These are phyloP conservation scores for Anoplius nigerrimus DNA, from an alignment of 2,888 invertebrate species.

Conservation along the genomic window DNA sequence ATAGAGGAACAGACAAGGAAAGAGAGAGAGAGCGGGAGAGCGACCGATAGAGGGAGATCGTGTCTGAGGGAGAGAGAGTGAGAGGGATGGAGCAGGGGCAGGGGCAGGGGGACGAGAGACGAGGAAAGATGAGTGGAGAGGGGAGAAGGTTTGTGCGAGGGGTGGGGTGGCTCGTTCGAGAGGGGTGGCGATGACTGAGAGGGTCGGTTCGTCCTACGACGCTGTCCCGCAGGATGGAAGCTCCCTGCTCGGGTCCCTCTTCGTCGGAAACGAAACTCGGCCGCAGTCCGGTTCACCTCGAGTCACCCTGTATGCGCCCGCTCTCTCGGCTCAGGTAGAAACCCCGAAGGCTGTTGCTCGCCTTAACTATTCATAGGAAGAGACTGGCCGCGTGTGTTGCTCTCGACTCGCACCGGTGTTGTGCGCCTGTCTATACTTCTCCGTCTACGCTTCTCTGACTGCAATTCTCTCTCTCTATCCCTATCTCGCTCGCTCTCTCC, in stretches of 20 bases:
- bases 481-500: not conserved
- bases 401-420: not conserved
- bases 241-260: not conserved
- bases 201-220: constrained; percentile 57
- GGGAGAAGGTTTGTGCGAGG: constrained; percentile 23
- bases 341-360: constrained; percentile 25
- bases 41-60: constrained; percentile 48
- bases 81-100: constrained; percentile 5
- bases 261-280: not conserved
- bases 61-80: constrained; percentile 59
- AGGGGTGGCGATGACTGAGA: constrained; percentile 58
- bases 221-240: constrained; percentile 58
- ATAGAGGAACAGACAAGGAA: constrained; percentile 26
- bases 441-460: too few species aligned
- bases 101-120: constrained; percentile 30
- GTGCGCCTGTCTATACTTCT: too few species aligned
- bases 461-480: not conserved
- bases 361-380: constrained; percentile 6
- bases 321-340: constrained; percentile 43
- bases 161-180: constrained; percentile 37
- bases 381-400: not conserved
- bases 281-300: constrained; percentile 28
- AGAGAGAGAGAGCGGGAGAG: constrained; percentile 42
- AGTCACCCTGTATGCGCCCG: constrained; percentile 41
- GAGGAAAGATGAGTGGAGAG: constrained; percentile 35